Base-by-base conservation (phyloP, 2,797 vertebrate genomes). In the Ciconia nigra region DNA sequence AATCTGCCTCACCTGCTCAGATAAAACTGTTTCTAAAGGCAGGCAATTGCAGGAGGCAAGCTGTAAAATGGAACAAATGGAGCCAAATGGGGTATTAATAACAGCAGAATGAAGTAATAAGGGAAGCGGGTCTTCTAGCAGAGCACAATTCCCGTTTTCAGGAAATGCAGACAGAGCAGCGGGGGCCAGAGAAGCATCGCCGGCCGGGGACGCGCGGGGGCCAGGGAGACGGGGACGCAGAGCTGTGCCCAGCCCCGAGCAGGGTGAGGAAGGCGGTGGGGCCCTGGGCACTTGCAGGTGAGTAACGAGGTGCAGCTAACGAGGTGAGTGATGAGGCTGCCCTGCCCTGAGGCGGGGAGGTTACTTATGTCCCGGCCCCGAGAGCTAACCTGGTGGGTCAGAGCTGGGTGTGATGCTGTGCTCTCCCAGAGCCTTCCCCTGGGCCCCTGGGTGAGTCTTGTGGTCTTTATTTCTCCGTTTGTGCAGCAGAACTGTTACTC, bases 11-110 rank as follows among this genome's bases (percentile, higher is more conserved):
- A 81, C 93, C 82, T 95, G 74, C 95, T 72, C 96, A 69, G 96
- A 96, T 97, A 96, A 97, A 97, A 97, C 95, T 94, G 96, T 97
- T 98, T 97, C 92, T 86, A 77, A 94, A 81, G 93, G 83, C 65
- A 91, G 91, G 96, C 95, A 95, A 96, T 96, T 97, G 95, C 77
- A 61, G 59, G 90, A 97, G 96, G 97, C 89, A 94, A 94, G 83
- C 78, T 95, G 81, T 93, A 96, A 97, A 98, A 97, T 8, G 65
- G 95, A 97, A 96, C 92, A 93, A 96, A 95, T 96, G 78, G 91
- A 91, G 96, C 90, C 91, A 93, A 95, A 95, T 94, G 26, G 7
- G 72, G 96, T 90, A 93, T 97, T 98, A 97, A 96, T 95, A 95
- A 96, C 65, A 85, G 84, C 20, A 9, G 93, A 90, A 93, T 82